Conservation (phyloP, 2,888 invertebrate species). For the Panzeria rudis region DNA sequence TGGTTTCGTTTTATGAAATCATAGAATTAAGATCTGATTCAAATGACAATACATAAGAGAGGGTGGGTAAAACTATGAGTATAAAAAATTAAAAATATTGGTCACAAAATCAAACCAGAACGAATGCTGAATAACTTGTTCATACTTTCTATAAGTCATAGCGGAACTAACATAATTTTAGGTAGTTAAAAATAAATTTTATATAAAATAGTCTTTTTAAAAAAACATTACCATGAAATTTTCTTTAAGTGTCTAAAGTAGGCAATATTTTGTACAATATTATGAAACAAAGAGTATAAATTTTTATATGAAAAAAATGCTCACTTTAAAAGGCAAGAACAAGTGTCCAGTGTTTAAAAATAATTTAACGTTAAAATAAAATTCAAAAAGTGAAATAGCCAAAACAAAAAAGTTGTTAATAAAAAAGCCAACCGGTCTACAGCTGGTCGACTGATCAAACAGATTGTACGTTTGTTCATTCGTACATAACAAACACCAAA, state of each 20-base stretch:
- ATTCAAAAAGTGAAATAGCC: conserved; percentile 15
- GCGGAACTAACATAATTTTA: too few relatives aligned
- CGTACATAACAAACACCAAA: conserved; percentile 33
- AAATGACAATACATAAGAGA: too few relatives aligned
- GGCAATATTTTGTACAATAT: not conserved
- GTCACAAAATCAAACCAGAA: not conserved
- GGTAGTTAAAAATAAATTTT: not conserved
- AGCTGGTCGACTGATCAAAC: conserved; percentile 36
- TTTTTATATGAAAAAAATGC: not conserved
- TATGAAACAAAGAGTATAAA: not conserved
- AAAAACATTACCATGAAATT: not conserved
- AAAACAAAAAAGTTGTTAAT: conserved; percentile 39
- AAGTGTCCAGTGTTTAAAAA: conserved; percentile 65
- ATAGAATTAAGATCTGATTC: too few relatives aligned
- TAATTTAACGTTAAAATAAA: conserved; percentile 20
- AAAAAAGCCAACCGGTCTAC: conserved; percentile 56
- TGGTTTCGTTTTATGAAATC: too few relatives aligned
- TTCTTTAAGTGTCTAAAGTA: not conserved
- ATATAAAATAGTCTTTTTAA: not conserved
- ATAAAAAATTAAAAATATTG: too few relatives aligned
- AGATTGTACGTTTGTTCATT: conserved; percentile 31
- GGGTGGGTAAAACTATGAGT: too few relatives aligned
- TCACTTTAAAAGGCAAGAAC: conserved; percentile 64
- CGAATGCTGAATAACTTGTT: too few relatives aligned
- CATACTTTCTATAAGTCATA: too few relatives aligned